Conservation (phyloP, 2,888 invertebrate genomes). For the Machimus atricapillus region DNA sequence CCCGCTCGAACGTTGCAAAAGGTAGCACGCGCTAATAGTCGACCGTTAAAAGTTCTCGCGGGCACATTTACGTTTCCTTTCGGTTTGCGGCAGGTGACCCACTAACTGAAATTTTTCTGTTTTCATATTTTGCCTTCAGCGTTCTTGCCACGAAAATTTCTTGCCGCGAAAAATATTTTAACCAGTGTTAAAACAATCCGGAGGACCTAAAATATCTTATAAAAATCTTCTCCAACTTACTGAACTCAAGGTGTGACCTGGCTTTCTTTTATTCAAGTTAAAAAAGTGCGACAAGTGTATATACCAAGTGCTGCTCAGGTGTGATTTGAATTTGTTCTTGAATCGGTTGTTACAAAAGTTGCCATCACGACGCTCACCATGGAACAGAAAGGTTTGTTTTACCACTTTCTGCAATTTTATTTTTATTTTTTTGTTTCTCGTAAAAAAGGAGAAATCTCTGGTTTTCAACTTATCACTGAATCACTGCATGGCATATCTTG, state of each 20-base stretch:
- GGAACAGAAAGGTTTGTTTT: constrained; percentile 5
- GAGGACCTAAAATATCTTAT: not conserved
- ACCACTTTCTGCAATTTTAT: not conserved
- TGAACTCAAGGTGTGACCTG: not conserved
- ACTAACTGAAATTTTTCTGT: constrained; percentile 7
- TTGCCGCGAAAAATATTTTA: not conserved
- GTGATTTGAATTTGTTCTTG: not conserved
- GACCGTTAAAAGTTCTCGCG: constrained; percentile 19
- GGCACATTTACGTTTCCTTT: not conserved
- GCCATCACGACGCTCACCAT: not conserved
- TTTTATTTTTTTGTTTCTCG: not conserved
- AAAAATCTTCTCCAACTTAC: not conserved
- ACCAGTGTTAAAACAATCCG: not conserved
- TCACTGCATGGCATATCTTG: not conserved
- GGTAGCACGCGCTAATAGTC: constrained; percentile 32
- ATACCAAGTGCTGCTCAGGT: not conserved
- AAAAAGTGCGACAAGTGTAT: not conserved
- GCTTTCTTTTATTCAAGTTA: not conserved
- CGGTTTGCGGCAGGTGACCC: constrained; percentile 5
- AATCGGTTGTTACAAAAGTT: not conserved
- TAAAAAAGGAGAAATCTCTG: not conserved
- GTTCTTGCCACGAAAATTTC: not conserved
- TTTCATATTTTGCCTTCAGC: not conserved
- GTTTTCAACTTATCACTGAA: not conserved
- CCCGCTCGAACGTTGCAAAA: constrained; percentile 41